Conservation (phyloP, 2,797 vertebrate species). For the Halcyon badia region DNA sequence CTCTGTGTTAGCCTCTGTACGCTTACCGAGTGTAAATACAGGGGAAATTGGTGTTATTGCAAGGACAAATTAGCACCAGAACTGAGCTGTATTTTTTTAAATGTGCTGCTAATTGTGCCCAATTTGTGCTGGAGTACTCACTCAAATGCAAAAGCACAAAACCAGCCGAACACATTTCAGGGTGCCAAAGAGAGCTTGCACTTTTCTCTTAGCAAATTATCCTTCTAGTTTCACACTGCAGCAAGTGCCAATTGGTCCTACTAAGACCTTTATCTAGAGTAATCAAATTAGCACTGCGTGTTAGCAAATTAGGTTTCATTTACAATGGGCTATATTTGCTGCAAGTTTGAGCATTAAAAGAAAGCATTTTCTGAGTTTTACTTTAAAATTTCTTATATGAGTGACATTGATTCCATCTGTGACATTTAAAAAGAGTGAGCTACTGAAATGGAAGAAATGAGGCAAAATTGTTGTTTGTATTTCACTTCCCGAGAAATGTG, state of each 20-base stretch:
- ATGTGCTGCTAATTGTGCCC: conserved; percentile 79
- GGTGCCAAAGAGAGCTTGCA: conserved; percentile 72
- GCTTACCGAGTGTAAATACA: conserved; percentile 78
- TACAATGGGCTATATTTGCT: conserved; percentile 69
- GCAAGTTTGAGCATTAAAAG: conserved; percentile 30
- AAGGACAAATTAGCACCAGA: conserved; percentile 80
- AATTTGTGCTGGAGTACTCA: conserved; percentile 77
- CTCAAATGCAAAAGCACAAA: conserved; percentile 78
- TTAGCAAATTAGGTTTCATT: conserved; percentile 76
- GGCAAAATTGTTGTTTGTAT: conserved; percentile 21
- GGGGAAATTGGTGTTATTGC: conserved; percentile 79
- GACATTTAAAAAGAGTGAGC: background rate
- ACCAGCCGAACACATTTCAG: conserved; percentile 71
- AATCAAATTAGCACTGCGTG: conserved; percentile 78
- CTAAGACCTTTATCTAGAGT: conserved; percentile 75
- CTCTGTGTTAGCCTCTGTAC: conserved; percentile 78
- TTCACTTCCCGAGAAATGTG: conserved; percentile 8
- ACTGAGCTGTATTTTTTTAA: conserved; percentile 77
- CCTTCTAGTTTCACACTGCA: conserved; percentile 67
- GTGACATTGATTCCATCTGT: background rate
- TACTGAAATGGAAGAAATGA: conserved; percentile 52
- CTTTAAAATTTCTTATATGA: conserved; percentile 38
- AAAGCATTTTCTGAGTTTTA: conserved; percentile 42
- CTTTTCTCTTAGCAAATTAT: conserved; percentile 77
- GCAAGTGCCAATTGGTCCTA: conserved; percentile 64